Evolutionary conservation across 2,888 invertebrate species (phyloP), one percentile per base, ranked within the genome.

Genomic region (Dolichopus griseipennis): DNA sequence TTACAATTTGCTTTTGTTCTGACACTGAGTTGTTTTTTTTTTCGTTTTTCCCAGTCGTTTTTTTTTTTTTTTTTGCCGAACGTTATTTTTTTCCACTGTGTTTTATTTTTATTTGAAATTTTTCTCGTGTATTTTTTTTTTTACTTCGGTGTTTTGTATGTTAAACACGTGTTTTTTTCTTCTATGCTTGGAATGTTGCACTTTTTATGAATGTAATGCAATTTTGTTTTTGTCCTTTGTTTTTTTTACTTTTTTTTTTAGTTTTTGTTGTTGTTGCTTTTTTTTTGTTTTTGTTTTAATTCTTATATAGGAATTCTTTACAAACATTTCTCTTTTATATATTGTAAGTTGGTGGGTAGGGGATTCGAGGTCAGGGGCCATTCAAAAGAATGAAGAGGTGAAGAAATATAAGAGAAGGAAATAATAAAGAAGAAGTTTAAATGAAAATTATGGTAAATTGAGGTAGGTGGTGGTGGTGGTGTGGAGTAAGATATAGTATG

Each of bases 141-240:
- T 52, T 6, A 12, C 18, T 52, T 52, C 15, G 52, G 9, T 52
- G 15, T 52, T 52, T 52, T 52, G 18, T 52, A 52, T 52, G 52
- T 52, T 52, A 52, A 52, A 52, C 52, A 52, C 52, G 52, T 52
- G 52, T 52, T 52, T 52, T 52, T 52, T 52, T 52, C 15, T 52
- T 52, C 52, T 52, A 52, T 52, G 52, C 15, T 52, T 52, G 52
- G 52, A 52, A 52, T 52, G 52, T 52, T 52, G 52, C 52, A 52
- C 52, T 52, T 52, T 52, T 52, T 52, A 52, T 52, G 52, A 52
- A 52, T 52, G 52, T 15, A 52, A 52, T 52, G 52, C 52, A 52
- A 52, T 52, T 52, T 52, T 52, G 2, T 1, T 52, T 52, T 18
- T 18, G 1, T 18, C 18, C 2, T 52, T 18, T 52, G 2, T n/a